phyloP scores from a whole-genome alignment of 1,140 invertebrate genomes.

The Brachionus calyciflorus region DNA sequence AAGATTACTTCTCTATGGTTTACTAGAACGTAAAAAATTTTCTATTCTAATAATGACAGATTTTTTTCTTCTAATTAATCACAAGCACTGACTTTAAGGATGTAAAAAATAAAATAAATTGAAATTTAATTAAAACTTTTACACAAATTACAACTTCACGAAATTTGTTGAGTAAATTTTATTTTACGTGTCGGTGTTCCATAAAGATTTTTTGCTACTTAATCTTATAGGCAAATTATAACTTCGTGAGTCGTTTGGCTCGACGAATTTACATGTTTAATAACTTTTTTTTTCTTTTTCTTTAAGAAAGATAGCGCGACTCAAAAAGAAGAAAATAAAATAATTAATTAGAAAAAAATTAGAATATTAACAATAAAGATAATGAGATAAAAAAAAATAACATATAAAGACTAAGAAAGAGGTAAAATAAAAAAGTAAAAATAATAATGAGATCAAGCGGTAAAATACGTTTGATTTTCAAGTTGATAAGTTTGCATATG shows the following conservation, averaged over 20 bases:
- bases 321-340: background rate
- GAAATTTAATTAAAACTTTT: background rate
- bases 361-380: constrained; percentile 39
- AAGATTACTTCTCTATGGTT: too few species aligned
- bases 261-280: too few species aligned
- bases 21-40: too few species aligned
- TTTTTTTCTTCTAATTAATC: constrained; percentile 6
- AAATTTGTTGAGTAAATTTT: background rate
- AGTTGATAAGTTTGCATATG: constrained; percentile 12
- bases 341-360: constrained; percentile 13
- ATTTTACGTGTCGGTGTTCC: constrained; percentile 34
- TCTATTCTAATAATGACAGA: background rate
- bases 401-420: background rate
- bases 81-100: background rate
- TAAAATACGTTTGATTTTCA: background rate
- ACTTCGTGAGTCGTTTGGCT: background rate
- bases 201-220: background rate
- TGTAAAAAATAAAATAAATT: background rate
- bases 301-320: too few species aligned
- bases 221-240: background rate
- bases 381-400: constrained; percentile 25
- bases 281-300: too few species aligned
- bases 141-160: background rate
- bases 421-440: constrained; percentile 9
- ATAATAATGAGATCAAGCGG: background rate